Base-by-base conservation (phyloP, 2,797 vertebrate genomes). In the Sebastes jordani region DNA sequence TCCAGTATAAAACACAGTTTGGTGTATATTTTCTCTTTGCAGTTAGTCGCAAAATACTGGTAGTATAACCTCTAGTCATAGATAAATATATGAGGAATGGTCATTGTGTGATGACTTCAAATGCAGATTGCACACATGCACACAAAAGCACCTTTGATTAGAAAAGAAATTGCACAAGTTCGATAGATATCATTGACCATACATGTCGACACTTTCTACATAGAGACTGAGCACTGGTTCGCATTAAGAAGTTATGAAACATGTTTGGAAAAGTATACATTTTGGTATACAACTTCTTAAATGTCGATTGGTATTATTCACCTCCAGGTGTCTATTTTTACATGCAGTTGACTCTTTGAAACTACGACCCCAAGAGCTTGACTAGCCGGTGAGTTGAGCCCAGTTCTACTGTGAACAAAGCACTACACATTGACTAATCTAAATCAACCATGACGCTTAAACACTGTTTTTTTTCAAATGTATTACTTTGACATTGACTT, bases 121-220 rank as follows among this genome's bases (percentile, higher is more conserved):
- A 91, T 89, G 89, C 89, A 84, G 81, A 84, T 90, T 89, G 89
- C 89, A 91, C 91, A 94, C 93, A 94, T 94, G 93, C 94, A 93
- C 92, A 94, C 91, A 71, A 90, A 94, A 95, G 94, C 94, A 95
- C 94, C 94, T 91, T 92, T 82, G 87, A 87, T 91, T 92, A 66
- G 74, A 92, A 94, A 94, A 89, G 61, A 90, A 93, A 91, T 89
- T 82, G 86, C 89, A 94, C 91, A 93, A 89, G 83, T 84, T 88
- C 64, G 91, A 91, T 93, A 91, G 82, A 87, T 91, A 94, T 89
- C 70, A 13, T 86, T 82, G 85, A 92, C 80, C 86, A 58, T 83
- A 93, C 80, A 82, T 87, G 85, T 93, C 67, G 85, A 89, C 88
- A 89, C 83, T 89, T 90, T 92, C 90, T 91, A 93, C 91, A 89